Base-by-base conservation (phyloP, 2,888 invertebrate species). In the Machimus atricapillus region DNA sequence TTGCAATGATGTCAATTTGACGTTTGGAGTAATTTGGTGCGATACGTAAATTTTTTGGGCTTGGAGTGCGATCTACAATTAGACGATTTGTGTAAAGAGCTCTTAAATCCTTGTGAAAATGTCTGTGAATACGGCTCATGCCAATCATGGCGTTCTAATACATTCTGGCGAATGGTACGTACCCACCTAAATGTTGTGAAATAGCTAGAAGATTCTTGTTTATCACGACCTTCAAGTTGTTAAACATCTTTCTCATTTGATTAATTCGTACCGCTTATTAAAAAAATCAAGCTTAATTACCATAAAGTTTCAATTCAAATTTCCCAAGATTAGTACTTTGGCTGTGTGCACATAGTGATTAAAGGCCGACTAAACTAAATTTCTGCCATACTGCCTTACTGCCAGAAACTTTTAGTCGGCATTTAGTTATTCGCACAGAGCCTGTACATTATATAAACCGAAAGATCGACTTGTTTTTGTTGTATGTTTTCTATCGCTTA, bases 81-180 rank as follows among this genome's bases (percentile, higher is more conserved):
- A 46, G 12, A 43, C 43, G 43, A 43, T 46, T 46, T 12, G 43
- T 16, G 43, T 0, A 4, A 12, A 16, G 43, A 16, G 4, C 16
- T 46, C 0, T 16, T 46, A 46, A 43, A 46, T 46, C 0, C 16
- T 46, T 46, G 43, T 16, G 87, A 94, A 93, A 91, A 98, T 99
- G 99, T 98, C 98, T 89, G 93, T 99, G 89, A 99, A 99, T 93
- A 98, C 98, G 89, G 97, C 99, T 86, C 98, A 99, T 92, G 96
- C 98, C 86, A 97, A 97, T 91, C 97, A 97, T 88, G 98, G 98
- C 82, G 98, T 99, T 66, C 94, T 99, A 87, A 97, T 99, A 91
- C 98, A 98, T 92, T 95, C 97, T 89, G 98, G 98, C 90, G 99
- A 99, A 95, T 95, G 96, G 99, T 99, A 95, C 96, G 96, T 46